phyloP scores from a whole-genome alignment of 2,797 vertebrate species.

The Lepilemur septentrionalis region DNA sequence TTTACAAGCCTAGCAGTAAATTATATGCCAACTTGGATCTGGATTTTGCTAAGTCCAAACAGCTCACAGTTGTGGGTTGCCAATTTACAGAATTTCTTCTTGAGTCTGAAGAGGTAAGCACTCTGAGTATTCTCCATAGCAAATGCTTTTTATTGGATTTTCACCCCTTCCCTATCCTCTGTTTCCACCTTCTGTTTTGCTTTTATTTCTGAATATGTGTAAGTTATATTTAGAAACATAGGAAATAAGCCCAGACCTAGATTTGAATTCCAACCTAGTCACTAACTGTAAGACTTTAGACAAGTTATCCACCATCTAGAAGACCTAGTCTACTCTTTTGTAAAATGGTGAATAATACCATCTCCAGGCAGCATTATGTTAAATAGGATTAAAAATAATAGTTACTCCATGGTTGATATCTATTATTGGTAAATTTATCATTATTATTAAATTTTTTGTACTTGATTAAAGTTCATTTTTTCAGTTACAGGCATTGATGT shows the following conservation, averaged over 20 bases:
- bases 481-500: neutral
- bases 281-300: neutral
- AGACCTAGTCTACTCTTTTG: neutral
- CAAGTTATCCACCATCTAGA: neutral
- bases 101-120: slow-evolving; percentile 96
- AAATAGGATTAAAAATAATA: neutral
- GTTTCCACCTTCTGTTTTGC: neutral
- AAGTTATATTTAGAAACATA: neutral
- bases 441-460: slow-evolving; percentile 30
- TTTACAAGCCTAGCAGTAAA: slow-evolving; percentile 98
- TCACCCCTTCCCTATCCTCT: neutral
- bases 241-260: neutral
- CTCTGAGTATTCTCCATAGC: neutral
- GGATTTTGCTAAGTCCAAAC: slow-evolving; percentile 94
- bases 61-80: slow-evolving; percentile 97
- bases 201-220: slow-evolving; percentile 3
- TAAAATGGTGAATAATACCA: neutral
- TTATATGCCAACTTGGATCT: slow-evolving; percentile 94
- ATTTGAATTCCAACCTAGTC: slow-evolving; percentile 20
- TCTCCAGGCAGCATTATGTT: neutral
- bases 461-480: slow-evolving; percentile 43
- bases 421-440: neutral
- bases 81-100: slow-evolving; percentile 98
- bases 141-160: slow-evolving; percentile 10
- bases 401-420: neutral